A percentile compares a stretch with the other conserved stretches of the same genome.
phyloP scores from a whole-genome alignment of 2,888 invertebrate genomes.

The Drosophila monieri region DNA sequence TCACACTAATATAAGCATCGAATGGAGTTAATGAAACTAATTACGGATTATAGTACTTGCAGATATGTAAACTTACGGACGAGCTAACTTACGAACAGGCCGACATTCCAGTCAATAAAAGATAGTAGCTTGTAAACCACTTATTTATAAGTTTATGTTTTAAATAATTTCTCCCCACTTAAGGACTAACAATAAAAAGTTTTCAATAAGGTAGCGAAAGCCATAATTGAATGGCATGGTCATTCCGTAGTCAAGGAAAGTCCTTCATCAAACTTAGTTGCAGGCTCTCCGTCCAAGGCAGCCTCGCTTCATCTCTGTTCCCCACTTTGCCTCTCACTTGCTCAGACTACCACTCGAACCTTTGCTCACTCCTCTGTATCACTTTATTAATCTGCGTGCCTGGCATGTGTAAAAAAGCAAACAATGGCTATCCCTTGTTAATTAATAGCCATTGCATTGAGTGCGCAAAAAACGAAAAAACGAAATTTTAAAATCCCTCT shows the following conservation, averaged over 20 bases:
- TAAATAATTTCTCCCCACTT: background rate
- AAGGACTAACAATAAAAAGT: background rate
- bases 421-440: slow-evolving; percentile 53
- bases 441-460: slow-evolving; percentile 63
- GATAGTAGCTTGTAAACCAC: background rate
- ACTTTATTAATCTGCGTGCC: slow-evolving; percentile 53
- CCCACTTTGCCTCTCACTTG: background rate
- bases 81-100: no score
- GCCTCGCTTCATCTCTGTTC: background rate
- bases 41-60: no score
- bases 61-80: no score
- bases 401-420: slow-evolving; percentile 38
- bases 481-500: slow-evolving; percentile 40
- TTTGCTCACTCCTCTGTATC: slow-evolving; percentile 17
- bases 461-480: slow-evolving; percentile 18
- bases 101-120: no score
- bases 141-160: background rate
- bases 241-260: background rate
- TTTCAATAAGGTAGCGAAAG: no score
- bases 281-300: background rate
- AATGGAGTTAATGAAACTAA: no score
- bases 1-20: no score
- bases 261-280: background rate
- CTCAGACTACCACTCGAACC: background rate
- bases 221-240: slow-evolving; percentile 5